Base-by-base conservation (phyloP, 2,888 invertebrate genomes). In the Trypoxylon attenuatum region DNA sequence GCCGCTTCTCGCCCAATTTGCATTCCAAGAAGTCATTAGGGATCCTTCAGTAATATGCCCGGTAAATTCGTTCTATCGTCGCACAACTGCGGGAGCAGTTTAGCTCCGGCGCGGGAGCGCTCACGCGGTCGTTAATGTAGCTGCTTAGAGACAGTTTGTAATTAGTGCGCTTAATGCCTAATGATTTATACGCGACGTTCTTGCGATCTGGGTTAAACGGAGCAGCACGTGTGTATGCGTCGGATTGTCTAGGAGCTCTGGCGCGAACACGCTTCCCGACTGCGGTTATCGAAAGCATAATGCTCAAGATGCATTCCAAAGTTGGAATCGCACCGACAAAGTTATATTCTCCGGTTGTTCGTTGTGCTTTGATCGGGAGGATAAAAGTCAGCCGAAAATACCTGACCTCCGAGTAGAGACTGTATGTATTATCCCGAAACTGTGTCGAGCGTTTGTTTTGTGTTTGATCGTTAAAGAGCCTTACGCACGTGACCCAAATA, bases 101-200 rank as follows among this genome's bases (percentile, higher is more conserved):
- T 60, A 61, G 61, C 51, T 67, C 58, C 57, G 61, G 51, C 23
- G 47, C 59, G 54, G 51, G 57, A 65, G 63, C 69, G 76, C 78
- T 80, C 76, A 79, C 59, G 54, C 53, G 57, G 66, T 65, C 69
- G 76, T 79, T 80, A 77, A 79, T 78, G 74, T 76, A 70, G 78
- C 79, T 81, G 81, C 82, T 82, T 79, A 77, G 80, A 76, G 77
- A 73, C 75, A 75, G 77, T 78, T 33, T 73, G 78, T 82, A 84
- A 84, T 83, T 82, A 84, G 81, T 77, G 72, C 73, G 73, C 70
- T 77, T 83, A 82, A 84, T 83, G 78, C 79, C 73, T 69, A 78
- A 82, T 84, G 83, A 83, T 83, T 82, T 82, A 82, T 79, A 78
- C 76, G 67, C 61, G 62, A 57, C 57, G 74, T 68, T 65, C 71